Base-by-base conservation (phyloP, 2,797 vertebrate species). In the Chelon auratus region DNA sequence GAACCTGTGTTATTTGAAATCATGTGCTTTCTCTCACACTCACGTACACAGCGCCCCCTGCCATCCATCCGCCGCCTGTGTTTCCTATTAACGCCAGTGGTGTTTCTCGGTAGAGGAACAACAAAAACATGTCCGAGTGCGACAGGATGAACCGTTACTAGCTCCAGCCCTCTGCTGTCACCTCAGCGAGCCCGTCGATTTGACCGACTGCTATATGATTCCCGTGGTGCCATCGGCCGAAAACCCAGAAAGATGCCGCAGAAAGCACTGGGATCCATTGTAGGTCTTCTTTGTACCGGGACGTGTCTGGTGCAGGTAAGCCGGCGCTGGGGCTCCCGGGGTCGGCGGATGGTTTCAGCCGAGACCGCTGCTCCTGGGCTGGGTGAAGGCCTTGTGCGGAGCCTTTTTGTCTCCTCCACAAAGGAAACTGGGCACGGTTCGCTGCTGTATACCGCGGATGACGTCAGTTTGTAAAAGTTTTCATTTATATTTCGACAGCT, bases 281-380 rank as follows among this genome's bases (percentile, higher is more conserved):
- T 94, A 91, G 93, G 88, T 77, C 87, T 95, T 67, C 93, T 95
- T 76, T 95, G 86, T 87, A 90, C 94, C 68, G 93, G 92, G 91
- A 88, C 93, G 53, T 93, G 91, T 91, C 83, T 95, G 82, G 94
- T 92, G 78, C 93, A 95, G 95, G 95, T 95, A 93, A 94, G 94
- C 86, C 77, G 50, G n/a, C 22, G 57, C 57, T 58, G 14, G 48
- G 65, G 75, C 72, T 61, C 71, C 9, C 17, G 0, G 20, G 22
- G 43, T 71, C 85, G 92, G 89, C 13, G 2, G 11, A 12, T 0
- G 15, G 40, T 53, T 52, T 5, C 8, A 93, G 79, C n/a, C 63
- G 67, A 95, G 89, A 45, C 80, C 93, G 88, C 57, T 90, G 94
- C 88, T 92, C 15, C 5, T 11, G 62, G 72, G 84, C 75, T 84